Evolutionary conservation across 2,888 invertebrate genomes (phyloP).

Genomic region (Drosophila ezoana): DNA sequence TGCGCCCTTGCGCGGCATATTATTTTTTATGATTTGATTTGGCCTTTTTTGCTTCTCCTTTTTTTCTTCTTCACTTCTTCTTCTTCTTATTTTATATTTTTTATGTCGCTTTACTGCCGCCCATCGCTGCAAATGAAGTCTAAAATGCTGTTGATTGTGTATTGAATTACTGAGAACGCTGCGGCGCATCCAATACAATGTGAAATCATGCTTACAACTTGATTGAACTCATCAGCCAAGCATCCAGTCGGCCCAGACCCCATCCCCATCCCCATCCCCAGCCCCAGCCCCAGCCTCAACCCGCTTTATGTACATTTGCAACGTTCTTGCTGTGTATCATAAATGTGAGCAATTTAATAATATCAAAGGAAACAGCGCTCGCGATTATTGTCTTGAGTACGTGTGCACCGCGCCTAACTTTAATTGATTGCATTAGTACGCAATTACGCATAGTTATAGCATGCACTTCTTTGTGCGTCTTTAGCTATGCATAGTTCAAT

Average conservation of each 20-base stretch:
- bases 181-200: slow-evolving; percentile 67
- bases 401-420: slow-evolving; percentile 51
- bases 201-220: slow-evolving; percentile 77
- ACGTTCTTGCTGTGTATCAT: neutral
- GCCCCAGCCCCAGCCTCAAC: slow-evolving; percentile 8
- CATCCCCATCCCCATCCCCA: neutral
- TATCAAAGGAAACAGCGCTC: slow-evolving; percentile 27
- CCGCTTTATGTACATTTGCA: slow-evolving; percentile 39
- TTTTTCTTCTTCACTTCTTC: neutral
- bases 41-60: slow-evolving; percentile 30
- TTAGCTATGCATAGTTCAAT: slow-evolving; percentile 56
- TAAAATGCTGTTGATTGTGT: slow-evolving; percentile 76
- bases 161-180: slow-evolving; percentile 67
- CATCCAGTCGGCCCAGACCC: neutral
- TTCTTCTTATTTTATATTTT: slow-evolving; percentile 2
- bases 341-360: slow-evolving; percentile 28
- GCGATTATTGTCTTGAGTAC: slow-evolving; percentile 27
- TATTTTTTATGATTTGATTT: slow-evolving; percentile 77
- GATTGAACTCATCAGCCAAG: slow-evolving; percentile 73
- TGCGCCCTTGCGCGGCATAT: slow-evolving; percentile 68
- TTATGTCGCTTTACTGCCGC: slow-evolving; percentile 27
- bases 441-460: slow-evolving; percentile 39
- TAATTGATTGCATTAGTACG: slow-evolving; percentile 72
- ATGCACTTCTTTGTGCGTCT: slow-evolving; percentile 4
- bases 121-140: slow-evolving; percentile 66